Percentiles rank a stretch among this genome's conserved stretches.
These are phyloP conservation scores for Lepidurus apus DNA, from an alignment of 1,140 invertebrate genomes.

Conservation along the genomic window DNA sequence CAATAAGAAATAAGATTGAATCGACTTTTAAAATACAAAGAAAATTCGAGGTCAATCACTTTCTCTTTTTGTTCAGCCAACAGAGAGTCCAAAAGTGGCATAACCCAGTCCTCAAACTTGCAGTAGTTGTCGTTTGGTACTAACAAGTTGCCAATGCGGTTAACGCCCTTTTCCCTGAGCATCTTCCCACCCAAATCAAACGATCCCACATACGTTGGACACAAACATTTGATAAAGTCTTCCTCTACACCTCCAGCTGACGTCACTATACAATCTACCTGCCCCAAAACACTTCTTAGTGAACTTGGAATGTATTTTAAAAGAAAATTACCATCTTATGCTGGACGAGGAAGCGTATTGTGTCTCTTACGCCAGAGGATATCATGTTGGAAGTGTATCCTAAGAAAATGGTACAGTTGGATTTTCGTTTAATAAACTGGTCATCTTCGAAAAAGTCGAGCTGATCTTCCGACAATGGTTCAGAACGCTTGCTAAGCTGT, in stretches of 20 bases:
- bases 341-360: conserved; percentile 80
- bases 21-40: conserved; percentile 33
- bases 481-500: conserved; percentile 53
- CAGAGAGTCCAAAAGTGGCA: conserved; percentile 89
- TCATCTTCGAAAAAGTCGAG: conserved; percentile 66
- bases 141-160: conserved; percentile 94
- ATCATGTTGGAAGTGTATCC: conserved; percentile 98
- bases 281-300: conserved; percentile 30
- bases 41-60: conserved; percentile 41
- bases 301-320: not conserved
- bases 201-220: conserved; percentile 86
- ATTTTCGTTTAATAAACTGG: conserved; percentile 67
- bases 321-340: conserved; percentile 63
- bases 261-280: conserved; percentile 94
- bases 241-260: conserved; percentile 98
- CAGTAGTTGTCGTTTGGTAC: conserved; percentile 99
- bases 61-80: conserved; percentile 76
- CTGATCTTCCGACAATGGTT: conserved; percentile 59
- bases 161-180: conserved; percentile 82
- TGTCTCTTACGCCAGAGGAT: conserved; percentile 88
- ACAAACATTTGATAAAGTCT: conserved; percentile 97
- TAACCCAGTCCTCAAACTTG: conserved; percentile 96
- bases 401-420: conserved; percentile 91
- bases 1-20: not conserved
- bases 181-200: conserved; percentile 75